Percentiles rank a stretch among this genome's conserved stretches.
Conservation (phyloP, 2,888 invertebrate species). For the Lacanobia oleracea region DNA sequence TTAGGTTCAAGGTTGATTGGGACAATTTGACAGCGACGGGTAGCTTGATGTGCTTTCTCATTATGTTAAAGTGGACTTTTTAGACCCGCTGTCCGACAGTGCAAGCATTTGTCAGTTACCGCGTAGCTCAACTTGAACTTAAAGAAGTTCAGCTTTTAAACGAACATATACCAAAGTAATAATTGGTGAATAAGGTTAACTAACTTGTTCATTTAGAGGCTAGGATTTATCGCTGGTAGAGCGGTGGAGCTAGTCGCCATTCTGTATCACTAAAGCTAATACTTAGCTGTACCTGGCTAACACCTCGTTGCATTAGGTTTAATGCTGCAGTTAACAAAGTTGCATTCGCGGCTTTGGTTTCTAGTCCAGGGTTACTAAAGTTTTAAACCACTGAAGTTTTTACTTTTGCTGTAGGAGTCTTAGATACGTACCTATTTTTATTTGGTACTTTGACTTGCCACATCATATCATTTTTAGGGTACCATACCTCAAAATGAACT, state of each 20-base stretch:
- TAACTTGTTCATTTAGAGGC: neutral
- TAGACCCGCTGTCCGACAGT: too few relatives aligned
- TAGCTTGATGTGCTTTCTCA: too few relatives aligned
- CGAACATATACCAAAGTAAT: too few relatives aligned
- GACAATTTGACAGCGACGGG: too few relatives aligned
- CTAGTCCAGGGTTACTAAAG: neutral
- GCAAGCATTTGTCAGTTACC: too few relatives aligned
- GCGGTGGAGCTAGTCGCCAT: conserved; percentile 7
- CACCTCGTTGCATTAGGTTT: conserved; percentile 37
- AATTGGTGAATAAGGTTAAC: neutral
- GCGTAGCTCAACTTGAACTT: too few relatives aligned
- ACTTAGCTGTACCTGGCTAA: conserved; percentile 30
- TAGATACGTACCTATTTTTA: too few relatives aligned
- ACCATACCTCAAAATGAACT: too few relatives aligned
- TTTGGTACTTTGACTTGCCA: neutral
- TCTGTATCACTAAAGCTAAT: conserved; percentile 22
- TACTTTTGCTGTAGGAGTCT: neutral
- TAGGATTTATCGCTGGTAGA: neutral
- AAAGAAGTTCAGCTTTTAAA: too few relatives aligned
- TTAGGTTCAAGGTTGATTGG: too few relatives aligned
- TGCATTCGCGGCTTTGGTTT: conserved; percentile 17
- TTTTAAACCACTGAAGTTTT: conserved; percentile 8
- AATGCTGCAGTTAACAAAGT: conserved; percentile 26
- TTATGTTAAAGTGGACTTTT: too few relatives aligned
- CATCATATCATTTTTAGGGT: neutral